Evolutionary conservation across 1,140 invertebrate genomes (phyloP).

Genomic region (Micrasema minimum): DNA sequence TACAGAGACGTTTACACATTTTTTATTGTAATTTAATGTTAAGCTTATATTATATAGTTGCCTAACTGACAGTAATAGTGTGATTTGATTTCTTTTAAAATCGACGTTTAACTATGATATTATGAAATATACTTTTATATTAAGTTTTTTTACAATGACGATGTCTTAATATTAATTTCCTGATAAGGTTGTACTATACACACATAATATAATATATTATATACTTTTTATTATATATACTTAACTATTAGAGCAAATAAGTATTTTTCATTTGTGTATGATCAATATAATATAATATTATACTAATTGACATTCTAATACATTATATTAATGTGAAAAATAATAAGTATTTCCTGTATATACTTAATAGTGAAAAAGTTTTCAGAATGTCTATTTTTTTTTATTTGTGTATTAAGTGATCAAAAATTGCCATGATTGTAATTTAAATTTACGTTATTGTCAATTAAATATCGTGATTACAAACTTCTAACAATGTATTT

Average conservation of each 20-base stretch:
- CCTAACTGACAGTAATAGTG: conserved; percentile 29
- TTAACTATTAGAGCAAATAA: conserved; percentile 31
- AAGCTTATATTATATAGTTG: conserved; percentile 38
- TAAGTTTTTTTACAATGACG: conserved; percentile 31
- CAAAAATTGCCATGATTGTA: conserved; percentile 37
- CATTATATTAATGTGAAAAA: conserved; percentile 52
- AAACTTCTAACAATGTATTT: not conserved
- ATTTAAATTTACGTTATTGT: conserved; percentile 34
- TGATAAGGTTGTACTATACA: conserved; percentile 44
- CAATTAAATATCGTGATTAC: conserved; percentile 36
- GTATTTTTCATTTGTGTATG: conserved; percentile 35
- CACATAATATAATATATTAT: too few relatives aligned
- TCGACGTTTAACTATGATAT: conserved; percentile 25
- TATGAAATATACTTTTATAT: conserved; percentile 28
- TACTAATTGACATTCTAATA: conserved; percentile 37
- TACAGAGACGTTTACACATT: conserved; percentile 67
- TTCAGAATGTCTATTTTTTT: conserved; percentile 34
- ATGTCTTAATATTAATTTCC: conserved; percentile 34
- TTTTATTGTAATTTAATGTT: conserved; percentile 60
- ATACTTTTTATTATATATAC: too few relatives aligned
- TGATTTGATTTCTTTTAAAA: conserved; percentile 37
- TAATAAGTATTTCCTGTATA: conserved; percentile 33
- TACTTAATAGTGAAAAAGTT: conserved; percentile 22
- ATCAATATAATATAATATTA: conserved; percentile 37
- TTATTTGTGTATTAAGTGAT: conserved; percentile 37